phyloP scores from a whole-genome alignment of 1,140 invertebrate species.

The Paralvinella palmiformis region DNA sequence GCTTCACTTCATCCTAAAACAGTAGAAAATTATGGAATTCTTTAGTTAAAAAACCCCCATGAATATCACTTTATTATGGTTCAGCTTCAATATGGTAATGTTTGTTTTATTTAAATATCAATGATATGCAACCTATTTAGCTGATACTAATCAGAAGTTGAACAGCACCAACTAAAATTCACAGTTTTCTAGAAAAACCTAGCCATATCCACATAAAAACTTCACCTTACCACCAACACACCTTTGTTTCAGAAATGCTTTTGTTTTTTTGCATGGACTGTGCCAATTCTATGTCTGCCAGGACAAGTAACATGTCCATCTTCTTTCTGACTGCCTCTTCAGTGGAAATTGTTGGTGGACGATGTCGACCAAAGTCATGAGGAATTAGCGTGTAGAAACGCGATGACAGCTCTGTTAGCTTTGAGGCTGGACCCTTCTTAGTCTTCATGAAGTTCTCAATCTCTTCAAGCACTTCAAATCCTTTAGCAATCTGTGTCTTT shows the following conservation, averaged over 20 bases:
- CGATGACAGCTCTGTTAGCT: constrained; percentile 39
- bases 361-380: constrained; percentile 50
- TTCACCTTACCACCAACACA: too few relatives aligned
- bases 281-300: constrained; percentile 53
- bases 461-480: constrained; percentile 51
- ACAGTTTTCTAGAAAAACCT: too few relatives aligned
- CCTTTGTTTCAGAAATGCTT: too few relatives aligned
- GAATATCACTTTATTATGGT: too few relatives aligned
- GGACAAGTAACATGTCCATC: constrained; percentile 51
- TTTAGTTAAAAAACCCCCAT: too few relatives aligned
- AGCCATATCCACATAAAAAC: too few relatives aligned
- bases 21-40: too few relatives aligned
- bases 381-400: constrained; percentile 53
- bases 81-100: too few relatives aligned
- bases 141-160: too few relatives aligned
- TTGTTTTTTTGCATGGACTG: constrained; percentile 50
- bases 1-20: constrained; percentile 18
- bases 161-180: too few relatives aligned
- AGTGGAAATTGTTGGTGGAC: constrained; percentile 43
- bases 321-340: constrained; percentile 44
- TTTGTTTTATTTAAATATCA: too few relatives aligned
- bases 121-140: too few relatives aligned
- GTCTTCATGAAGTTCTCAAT: constrained; percentile 43
- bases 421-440: constrained; percentile 22
- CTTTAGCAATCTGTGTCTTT: constrained; percentile 53